These are phyloP conservation scores for Protodeltote pygarga DNA, from an alignment of 2,888 invertebrate genomes.

Conservation along the genomic window DNA sequence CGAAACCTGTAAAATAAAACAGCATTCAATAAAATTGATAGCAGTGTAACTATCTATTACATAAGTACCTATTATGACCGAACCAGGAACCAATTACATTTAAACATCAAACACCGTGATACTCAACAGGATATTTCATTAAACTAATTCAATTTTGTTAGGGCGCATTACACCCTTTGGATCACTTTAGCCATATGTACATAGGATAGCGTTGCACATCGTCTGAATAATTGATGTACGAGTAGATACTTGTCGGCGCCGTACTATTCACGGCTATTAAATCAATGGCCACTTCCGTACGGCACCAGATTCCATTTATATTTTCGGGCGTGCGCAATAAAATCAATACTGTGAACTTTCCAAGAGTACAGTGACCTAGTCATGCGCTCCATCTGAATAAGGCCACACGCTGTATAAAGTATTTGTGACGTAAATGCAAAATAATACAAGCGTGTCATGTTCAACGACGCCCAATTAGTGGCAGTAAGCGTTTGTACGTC, in stretches of 20 bases:
- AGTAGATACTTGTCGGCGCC: slow-evolving; percentile 23
- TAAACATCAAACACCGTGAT: slow-evolving; percentile 45
- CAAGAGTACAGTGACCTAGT: slow-evolving; percentile 84
- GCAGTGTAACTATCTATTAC: slow-evolving; percentile 15
- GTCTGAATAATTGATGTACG: slow-evolving; percentile 31
- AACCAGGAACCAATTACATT: slow-evolving; percentile 39
- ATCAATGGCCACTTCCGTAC: slow-evolving; percentile 65
- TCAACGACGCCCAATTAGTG: slow-evolving; percentile 53
- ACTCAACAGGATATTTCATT: slow-evolving; percentile 42
- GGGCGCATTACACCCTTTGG: slow-evolving; percentile 35
- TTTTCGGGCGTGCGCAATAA: slow-evolving; percentile 85
- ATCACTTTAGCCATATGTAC: slow-evolving; percentile 41
- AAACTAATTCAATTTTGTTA: slow-evolving; percentile 46
- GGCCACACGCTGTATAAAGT: slow-evolving; percentile 76
- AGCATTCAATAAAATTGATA: slow-evolving; percentile 37
- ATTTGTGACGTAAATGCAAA: slow-evolving; percentile 65
- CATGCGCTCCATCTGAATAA: slow-evolving; percentile 71
- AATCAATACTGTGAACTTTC: slow-evolving; percentile 86
- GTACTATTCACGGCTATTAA: slow-evolving; percentile 52
- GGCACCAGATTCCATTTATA: slow-evolving; percentile 75
- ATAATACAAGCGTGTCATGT: slow-evolving; percentile 44
- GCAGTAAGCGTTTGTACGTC: slow-evolving; percentile 34
- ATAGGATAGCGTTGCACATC: slow-evolving; percentile 38
- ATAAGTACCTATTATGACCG: slow-evolving; percentile 1
- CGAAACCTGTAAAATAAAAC: slow-evolving; percentile 55